Evolutionary conservation across 2,113 vertebrate species (phyloP).

Genomic region (Hemicordylus capensis): DNA sequence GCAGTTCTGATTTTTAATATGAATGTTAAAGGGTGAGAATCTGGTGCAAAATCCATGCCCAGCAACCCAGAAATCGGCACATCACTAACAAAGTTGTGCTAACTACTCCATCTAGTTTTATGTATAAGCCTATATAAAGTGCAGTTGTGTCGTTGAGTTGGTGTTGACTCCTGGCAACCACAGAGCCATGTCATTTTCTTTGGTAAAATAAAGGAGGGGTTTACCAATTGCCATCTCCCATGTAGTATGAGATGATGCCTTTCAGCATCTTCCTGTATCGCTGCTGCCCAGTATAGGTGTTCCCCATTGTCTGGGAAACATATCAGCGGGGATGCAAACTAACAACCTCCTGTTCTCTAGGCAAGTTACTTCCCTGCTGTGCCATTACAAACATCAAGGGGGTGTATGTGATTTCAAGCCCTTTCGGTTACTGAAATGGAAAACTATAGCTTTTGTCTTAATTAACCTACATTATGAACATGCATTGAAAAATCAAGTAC

Average conservation of each 20-base stretch:
- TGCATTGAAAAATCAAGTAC: background rate
- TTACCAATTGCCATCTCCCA: too few relatives aligned
- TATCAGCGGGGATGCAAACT: too few relatives aligned
- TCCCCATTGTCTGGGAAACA: too few relatives aligned
- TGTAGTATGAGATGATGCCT: too few relatives aligned
- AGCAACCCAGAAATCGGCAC: background rate
- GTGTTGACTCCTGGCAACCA: too few relatives aligned
- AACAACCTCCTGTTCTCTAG: too few relatives aligned
- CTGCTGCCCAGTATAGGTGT: too few relatives aligned
- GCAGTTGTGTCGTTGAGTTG: too few relatives aligned
- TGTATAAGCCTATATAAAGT: background rate
- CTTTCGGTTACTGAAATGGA: background rate
- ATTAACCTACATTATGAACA: background rate
- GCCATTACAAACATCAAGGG: background rate
- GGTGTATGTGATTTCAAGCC: background rate
- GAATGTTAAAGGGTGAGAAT: background rate
- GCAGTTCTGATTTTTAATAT: background rate
- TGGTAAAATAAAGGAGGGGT: too few relatives aligned
- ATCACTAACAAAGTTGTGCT: background rate
- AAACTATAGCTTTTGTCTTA: background rate
- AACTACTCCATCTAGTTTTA: background rate
- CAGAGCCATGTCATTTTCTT: too few relatives aligned
- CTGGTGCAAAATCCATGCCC: background rate
- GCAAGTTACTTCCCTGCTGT: too few relatives aligned
- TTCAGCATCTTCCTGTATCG: too few relatives aligned